Evolutionary conservation across 2,797 vertebrate genomes (phyloP).

Genomic region (Rhodeus uyekii): DNA sequence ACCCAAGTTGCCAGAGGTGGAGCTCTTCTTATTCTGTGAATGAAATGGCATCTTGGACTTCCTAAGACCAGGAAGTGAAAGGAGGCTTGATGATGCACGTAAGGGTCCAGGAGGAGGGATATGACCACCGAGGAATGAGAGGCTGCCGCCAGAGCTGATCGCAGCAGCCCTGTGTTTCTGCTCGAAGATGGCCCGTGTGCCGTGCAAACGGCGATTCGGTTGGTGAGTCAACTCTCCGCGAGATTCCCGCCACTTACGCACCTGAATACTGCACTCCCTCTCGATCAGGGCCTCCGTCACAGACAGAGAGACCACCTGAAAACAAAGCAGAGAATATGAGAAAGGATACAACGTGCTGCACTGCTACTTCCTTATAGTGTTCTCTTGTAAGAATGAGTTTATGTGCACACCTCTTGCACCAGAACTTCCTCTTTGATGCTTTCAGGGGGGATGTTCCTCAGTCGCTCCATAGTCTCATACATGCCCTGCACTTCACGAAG

Average conservation of each 20-base stretch:
- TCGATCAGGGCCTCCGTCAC: constrained; percentile 89
- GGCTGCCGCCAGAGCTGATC: constrained; percentile 80
- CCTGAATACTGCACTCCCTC: constrained; percentile 83
- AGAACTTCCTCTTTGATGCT: constrained; percentile 83
- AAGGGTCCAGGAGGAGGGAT: constrained; percentile 75
- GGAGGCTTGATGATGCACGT: constrained; percentile 84
- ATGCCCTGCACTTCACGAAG: constrained; percentile 89
- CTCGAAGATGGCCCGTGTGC: constrained; percentile 83
- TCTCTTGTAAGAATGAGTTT: not conserved
- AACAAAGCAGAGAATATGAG: not conserved
- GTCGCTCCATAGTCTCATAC: constrained; percentile 94
- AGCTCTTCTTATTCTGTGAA: constrained; percentile 70
- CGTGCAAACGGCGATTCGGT: constrained; percentile 83
- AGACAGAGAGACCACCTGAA: constrained; percentile 78
- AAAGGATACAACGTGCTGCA: not conserved
- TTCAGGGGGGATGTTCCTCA: constrained; percentile 84
- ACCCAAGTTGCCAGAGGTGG: constrained; percentile 68
- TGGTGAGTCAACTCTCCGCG: constrained; percentile 86
- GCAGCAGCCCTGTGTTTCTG: constrained; percentile 78
- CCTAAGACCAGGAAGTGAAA: constrained; percentile 83
- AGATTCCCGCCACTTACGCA: constrained; percentile 88
- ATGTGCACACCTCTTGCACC: constrained; percentile 84
- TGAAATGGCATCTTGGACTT: constrained; percentile 70
- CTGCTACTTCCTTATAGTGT: not conserved
- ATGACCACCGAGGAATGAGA: constrained; percentile 78